Evolutionary conservation across 37 sponge, comb jelly and placozoan species (phyloP).

Genomic region (Hexactinellida sp.): DNA sequence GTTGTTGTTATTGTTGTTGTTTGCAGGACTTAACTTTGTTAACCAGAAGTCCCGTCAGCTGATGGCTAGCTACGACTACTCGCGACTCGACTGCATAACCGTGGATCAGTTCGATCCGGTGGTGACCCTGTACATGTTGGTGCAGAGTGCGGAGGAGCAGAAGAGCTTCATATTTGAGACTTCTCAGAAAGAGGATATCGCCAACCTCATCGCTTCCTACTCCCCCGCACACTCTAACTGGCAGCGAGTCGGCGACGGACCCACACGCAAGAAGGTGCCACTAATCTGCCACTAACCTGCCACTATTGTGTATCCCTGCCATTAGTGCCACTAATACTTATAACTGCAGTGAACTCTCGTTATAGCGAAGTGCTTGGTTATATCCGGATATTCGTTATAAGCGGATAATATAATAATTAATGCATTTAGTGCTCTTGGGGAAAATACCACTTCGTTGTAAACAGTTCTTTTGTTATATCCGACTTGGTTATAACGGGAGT

Average conservation of each 20-base stretch:
- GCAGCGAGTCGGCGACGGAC: conserved; percentile 66
- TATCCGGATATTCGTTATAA: too few species aligned
- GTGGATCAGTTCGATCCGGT: conserved; percentile 61
- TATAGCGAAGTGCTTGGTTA: too few species aligned
- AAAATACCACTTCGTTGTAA: too few species aligned
- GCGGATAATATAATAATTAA: too few species aligned
- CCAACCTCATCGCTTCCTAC: conserved; percentile 81
- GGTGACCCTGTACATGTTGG: conserved; percentile 63
- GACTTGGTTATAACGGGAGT: too few species aligned
- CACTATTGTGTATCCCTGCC: too few species aligned
- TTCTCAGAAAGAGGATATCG: conserved; percentile 75
- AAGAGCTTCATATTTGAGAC: conserved; percentile 73
- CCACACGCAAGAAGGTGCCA: conserved; percentile 25
- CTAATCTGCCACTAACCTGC: too few species aligned
- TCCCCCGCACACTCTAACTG: conserved; percentile 83
- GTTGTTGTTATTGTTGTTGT: neutral
- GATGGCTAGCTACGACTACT: conserved; percentile 67
- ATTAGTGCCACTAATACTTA: neutral
- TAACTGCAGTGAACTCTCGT: neutral
- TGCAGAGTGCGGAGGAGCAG: conserved; percentile 52
- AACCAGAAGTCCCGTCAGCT: conserved; percentile 56
- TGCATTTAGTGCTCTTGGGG: too few species aligned
- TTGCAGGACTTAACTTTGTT: conserved; percentile 59
- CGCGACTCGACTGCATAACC: conserved; percentile 51
- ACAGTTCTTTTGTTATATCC: too few species aligned